Evolutionary conservation across 2,888 invertebrate genomes (phyloP).

Genomic region (Meghimatium bilineatum): DNA sequence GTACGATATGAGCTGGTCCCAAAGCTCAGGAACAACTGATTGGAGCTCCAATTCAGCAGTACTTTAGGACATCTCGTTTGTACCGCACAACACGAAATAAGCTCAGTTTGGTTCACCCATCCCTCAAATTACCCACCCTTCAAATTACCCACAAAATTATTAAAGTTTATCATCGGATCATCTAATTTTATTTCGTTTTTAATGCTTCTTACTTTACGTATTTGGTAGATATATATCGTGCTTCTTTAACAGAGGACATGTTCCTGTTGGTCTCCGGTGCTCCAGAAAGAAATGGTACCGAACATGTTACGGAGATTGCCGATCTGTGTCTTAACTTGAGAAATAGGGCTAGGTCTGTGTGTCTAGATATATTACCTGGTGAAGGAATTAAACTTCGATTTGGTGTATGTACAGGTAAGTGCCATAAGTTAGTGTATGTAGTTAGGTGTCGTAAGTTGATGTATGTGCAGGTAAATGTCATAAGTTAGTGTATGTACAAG

Average conservation of each 20-base stretch:
- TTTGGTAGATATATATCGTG: background rate
- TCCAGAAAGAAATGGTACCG: constrained; percentile 25
- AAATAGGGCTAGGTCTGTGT: background rate
- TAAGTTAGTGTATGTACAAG: background rate
- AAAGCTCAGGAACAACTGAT: too few species aligned
- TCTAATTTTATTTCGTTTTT: too few species aligned
- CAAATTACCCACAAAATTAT: too few species aligned
- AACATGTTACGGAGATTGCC: constrained; percentile 38
- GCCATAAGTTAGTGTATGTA: background rate
- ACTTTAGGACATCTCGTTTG: too few species aligned
- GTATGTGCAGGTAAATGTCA: background rate
- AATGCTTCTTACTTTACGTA: background rate
- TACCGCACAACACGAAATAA: too few species aligned
- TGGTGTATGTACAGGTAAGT: constrained; percentile 38
- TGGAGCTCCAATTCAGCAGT: too few species aligned
- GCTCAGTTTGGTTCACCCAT: too few species aligned
- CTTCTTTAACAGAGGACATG: constrained; percentile 32
- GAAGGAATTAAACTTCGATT: constrained; percentile 31
- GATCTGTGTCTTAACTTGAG: constrained; percentile 36
- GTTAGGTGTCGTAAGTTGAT: background rate
- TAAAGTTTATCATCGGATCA: too few species aligned
- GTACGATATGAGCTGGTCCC: too few species aligned
- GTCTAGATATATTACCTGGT: background rate
- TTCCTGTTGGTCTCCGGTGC: constrained; percentile 38
- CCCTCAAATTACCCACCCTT: too few species aligned